Conservation (phyloP, 1,140 invertebrate genomes). For the Nebria ingens region DNA sequence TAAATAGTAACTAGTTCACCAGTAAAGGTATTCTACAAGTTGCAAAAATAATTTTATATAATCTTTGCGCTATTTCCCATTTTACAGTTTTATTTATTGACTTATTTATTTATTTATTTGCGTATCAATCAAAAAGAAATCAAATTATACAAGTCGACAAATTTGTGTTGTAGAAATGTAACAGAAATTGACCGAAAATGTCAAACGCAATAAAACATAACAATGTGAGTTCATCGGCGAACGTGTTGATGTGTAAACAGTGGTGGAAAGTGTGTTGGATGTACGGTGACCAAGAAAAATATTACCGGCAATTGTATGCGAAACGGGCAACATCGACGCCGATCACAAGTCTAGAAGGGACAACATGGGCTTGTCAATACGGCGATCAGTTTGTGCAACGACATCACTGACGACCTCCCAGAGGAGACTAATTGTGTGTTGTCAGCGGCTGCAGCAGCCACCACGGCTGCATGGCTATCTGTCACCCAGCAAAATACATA, state of each 20-base stretch:
- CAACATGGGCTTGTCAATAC: not conserved
- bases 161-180: too few species aligned
- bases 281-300: constrained; percentile 73
- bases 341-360: constrained; percentile 23
- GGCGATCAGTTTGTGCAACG: not conserved
- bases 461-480: not conserved
- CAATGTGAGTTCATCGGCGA: constrained; percentile 38
- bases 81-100: too few species aligned
- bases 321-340: constrained; percentile 44
- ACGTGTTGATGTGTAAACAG: constrained; percentile 70
- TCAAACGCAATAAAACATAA: constrained; percentile 24
- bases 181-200: not conserved
- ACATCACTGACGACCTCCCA: not conserved
- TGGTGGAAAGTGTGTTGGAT: constrained; percentile 84
- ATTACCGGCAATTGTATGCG: constrained; percentile 68
- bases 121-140: too few species aligned
- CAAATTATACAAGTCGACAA: too few species aligned
- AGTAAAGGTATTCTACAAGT: too few species aligned
- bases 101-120: too few species aligned
- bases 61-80: too few species aligned
- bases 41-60: too few species aligned
- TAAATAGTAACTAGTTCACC: too few species aligned
- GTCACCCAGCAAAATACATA: not conserved
- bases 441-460: not conserved
- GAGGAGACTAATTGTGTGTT: not conserved